Evolutionary conservation across 2,113 vertebrate species (phyloP), one percentile per base, ranked within the genome.

Genomic region (Oceanodroma tethys): DNA sequence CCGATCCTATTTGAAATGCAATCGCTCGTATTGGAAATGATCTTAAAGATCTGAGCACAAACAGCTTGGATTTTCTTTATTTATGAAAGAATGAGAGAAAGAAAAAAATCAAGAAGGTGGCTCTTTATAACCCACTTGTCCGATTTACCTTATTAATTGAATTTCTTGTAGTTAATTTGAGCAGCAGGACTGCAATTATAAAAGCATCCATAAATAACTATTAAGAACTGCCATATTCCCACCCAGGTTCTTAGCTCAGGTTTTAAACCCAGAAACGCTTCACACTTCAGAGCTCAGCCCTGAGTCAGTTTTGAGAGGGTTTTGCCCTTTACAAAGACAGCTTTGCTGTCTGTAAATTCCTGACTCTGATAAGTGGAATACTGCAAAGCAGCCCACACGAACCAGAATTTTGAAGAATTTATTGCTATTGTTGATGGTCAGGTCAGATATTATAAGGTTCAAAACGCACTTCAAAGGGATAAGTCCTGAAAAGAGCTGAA

Each of bases 31-130:
- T 34, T 85, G 62, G 72, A 91, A 94, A 66, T 55, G 27, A 55
- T 86, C 63, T 93, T 74, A 86, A 75, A 91, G 63, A 94, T 95
- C 67, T 92, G 59, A 88, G 67, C 63, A 88, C 59, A 76, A 93
- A 75, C 56, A 89, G 84, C 73, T 91, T 87, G 93, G 88, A 70
- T 88, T 85, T 89, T 90, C 59, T 95, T 95, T 96, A 88, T 90
- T 96, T 82, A 96, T 87, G 78, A 79, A 93, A 92, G 55, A 81
- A 88, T 40, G 29, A 87, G 23, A 89, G 72, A 52, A 62, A 81
- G 22, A 74, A 88, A 90, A 85, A 90, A 87, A 85, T 76, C 52
- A 91, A 85, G 73, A 71, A 74, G 52, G 50, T 87, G 58, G 60
- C 58, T 87, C 40, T 45, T 4, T 85, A 50, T 75, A 85, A 79